phyloP scores from a whole-genome alignment of 2,113 vertebrate genomes.

The Scophthalmus maximus region DNA sequence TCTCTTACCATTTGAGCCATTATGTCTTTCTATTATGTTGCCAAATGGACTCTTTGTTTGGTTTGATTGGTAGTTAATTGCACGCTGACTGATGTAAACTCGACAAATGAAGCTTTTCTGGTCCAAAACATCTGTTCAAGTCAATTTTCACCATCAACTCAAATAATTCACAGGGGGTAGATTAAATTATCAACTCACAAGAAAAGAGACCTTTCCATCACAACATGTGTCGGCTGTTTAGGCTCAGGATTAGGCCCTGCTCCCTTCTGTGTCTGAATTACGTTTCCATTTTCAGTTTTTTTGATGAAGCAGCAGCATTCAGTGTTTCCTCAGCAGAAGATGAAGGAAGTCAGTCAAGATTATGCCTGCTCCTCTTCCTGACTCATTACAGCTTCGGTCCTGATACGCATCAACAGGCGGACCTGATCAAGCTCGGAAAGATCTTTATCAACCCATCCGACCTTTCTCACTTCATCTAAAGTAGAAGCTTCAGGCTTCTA shows the following conservation, averaged over 20 bases:
- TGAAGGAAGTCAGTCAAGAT: conserved; percentile 43
- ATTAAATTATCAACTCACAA: too few relatives aligned
- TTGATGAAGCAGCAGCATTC: not conserved
- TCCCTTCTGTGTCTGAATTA: too few relatives aligned
- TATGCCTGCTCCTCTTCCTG: conserved; percentile 50
- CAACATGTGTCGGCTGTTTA: too few relatives aligned
- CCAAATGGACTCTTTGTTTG: conserved; percentile 50
- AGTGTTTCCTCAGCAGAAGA: conserved; percentile 44
- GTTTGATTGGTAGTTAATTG: conserved; percentile 43
- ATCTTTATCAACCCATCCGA: not conserved
- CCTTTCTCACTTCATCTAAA: too few relatives aligned
- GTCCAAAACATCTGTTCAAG: conserved; percentile 7
- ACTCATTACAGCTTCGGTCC: conserved; percentile 41
- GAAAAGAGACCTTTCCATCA: too few relatives aligned
- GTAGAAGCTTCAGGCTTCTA: not conserved
- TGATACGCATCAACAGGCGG: conserved; percentile 23
- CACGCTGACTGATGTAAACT: conserved; percentile 24
- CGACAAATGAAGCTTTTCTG: conserved; percentile 23
- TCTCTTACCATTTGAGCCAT: conserved; percentile 33
- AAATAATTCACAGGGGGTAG: conserved; percentile 12
- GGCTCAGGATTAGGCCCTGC: too few relatives aligned
- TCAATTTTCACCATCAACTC: not conserved
- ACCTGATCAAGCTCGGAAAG: conserved; percentile 7
- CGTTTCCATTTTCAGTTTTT: too few relatives aligned
- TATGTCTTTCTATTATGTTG: conserved; percentile 18